A percentile compares a stretch with the other conserved stretches of the same genome.
phyloP scores from a whole-genome alignment of 2,113 vertebrate species.

The Tragelaphus strepsiceros region DNA sequence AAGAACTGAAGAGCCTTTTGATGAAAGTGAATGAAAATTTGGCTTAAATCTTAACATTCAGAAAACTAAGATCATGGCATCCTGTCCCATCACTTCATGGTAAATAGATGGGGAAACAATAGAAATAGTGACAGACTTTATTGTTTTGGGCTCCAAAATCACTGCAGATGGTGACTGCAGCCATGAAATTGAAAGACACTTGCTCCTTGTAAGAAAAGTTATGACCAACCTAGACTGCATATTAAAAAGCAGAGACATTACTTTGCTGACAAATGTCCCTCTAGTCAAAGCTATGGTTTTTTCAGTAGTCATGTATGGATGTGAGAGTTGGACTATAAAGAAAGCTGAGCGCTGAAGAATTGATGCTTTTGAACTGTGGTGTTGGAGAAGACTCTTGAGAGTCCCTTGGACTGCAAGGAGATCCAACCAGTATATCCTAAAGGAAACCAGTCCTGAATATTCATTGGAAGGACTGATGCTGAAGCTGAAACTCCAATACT shows the following conservation, averaged over 20 bases:
- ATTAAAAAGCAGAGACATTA: background rate
- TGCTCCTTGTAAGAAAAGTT: background rate
- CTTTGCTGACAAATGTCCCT: background rate
- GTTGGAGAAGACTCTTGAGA: background rate
- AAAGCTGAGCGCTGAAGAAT: rapidly evolving
- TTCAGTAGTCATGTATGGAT: background rate
- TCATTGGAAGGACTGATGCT: background rate
- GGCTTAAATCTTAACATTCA: background rate
- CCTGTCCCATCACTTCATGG: background rate
- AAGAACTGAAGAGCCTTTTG: background rate
- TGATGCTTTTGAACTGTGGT: background rate
- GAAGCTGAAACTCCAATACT: background rate
- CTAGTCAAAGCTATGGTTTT: background rate
- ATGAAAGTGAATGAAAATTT: background rate
- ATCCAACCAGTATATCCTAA: background rate
- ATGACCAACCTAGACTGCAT: background rate
- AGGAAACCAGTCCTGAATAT: background rate
- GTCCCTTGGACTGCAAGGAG: background rate
- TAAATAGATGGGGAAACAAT: background rate
- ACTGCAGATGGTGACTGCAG: background rate
- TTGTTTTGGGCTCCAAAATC: background rate
- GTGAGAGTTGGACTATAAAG: background rate
- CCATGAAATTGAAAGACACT: background rate
- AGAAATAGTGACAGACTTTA: background rate
- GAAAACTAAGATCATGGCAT: background rate